phyloP scores from a whole-genome alignment of 1,140 invertebrate genomes.

The Drosophila busckii region DNA sequence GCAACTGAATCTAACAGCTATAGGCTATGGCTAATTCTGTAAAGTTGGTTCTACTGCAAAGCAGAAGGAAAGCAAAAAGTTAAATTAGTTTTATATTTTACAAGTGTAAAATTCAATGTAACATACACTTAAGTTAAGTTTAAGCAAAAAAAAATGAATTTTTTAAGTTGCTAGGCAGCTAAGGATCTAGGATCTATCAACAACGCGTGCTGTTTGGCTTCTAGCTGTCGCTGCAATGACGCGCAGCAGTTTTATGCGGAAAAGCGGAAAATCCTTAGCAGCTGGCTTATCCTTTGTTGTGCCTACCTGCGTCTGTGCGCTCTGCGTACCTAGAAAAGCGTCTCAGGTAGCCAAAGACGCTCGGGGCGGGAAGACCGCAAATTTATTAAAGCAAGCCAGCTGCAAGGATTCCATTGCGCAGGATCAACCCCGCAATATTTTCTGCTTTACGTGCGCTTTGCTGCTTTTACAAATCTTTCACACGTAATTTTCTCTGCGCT shows the following conservation, averaged over 20 bases:
- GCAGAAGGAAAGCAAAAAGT: background rate
- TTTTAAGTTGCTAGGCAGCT: conserved; percentile 41
- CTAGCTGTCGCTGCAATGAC: conserved; percentile 37
- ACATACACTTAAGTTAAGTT: conserved; percentile 55
- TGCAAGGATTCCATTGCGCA: conserved; percentile 44
- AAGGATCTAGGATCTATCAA: conserved; percentile 73
- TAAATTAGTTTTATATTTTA: conserved; percentile 3
- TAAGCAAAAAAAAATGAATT: conserved; percentile 27
- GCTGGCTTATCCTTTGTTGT: conserved; percentile 36
- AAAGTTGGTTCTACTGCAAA: too few relatives aligned
- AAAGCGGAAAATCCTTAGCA: conserved; percentile 7
- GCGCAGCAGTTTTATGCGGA: conserved; percentile 33
- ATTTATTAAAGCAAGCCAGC: conserved; percentile 53
- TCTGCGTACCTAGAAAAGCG: conserved; percentile 56
- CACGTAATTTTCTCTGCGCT: conserved; percentile 39
- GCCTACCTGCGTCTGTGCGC: conserved; percentile 34
- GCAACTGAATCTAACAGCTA: too few relatives aligned
- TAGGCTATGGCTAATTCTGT: too few relatives aligned
- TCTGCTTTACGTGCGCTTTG: conserved; percentile 50
- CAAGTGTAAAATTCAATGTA: background rate
- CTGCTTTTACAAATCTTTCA: conserved; percentile 45
- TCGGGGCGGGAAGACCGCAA: conserved; percentile 73
- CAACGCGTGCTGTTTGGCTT: conserved; percentile 52
- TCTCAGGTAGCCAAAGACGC: conserved; percentile 62
- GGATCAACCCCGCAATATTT: background rate